Base-by-base conservation (phyloP, 2,113 vertebrate species). In the Myotis yumanensis region DNA sequence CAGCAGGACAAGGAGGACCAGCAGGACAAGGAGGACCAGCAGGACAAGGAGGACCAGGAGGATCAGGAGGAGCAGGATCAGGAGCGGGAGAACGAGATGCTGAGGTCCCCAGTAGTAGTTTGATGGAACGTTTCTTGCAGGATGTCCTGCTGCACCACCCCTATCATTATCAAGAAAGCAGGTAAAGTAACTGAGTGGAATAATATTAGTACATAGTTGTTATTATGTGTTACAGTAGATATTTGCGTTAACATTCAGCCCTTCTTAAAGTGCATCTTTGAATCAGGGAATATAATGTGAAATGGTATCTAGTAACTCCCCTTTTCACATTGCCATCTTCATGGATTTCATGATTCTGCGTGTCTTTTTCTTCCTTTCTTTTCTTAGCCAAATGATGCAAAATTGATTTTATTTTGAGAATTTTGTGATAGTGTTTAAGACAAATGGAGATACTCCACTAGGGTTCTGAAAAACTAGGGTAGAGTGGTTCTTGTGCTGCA, bases 41-140 rank as follows among this genome's bases (percentile, higher is more conserved):
- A 20, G 52, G 52, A 54, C 17, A 7, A 20, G 52, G 57, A 59
- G 57, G 57, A 25, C 57, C 57, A 11, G 59, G 23, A 25, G 59
- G 23, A 5, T 62, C 59, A 11, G 59, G 59, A 62, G 59, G 59
- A 62, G 59, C 59, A 11, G 59, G 59, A 28, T 25, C 59, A 25
- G 59, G 59, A 62, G 59, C 59, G 3, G 54, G 54, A 62, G 59
- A 62, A 12, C 59, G 59, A 11, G 25, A 28, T 11, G 4, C 59
- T 11, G 59, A 62, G 11, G 59, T 4, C 4, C 59, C 59, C 59
- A 62, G 59, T 4, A 95, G 87, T 40, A 99, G 98, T 62, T 81
- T 99, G 94, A 98, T 99, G 98, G 99, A 99, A 10, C 99, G 99
- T 89, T 99, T 99, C 96, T 98, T 99, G 81, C 98, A 99, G 92